A percentile compares a stretch with the other conserved stretches of the same genome.
Conservation (phyloP, 2,113 vertebrate genomes). For the Galemys pyrenaicus region DNA sequence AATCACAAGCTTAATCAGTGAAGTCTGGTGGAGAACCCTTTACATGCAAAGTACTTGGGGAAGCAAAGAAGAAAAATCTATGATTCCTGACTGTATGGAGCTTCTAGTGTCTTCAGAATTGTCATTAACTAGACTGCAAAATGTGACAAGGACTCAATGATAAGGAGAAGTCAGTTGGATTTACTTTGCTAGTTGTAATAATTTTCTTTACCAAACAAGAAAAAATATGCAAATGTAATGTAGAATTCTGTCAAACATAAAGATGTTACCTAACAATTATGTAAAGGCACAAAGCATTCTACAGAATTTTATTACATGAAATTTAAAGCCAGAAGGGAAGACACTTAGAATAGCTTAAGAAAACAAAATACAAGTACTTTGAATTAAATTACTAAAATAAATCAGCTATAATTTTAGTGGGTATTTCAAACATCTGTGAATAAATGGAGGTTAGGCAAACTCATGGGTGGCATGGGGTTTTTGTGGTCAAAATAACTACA, state of each 20-base stretch:
- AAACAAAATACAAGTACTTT: neutral
- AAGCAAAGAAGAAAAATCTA: neutral
- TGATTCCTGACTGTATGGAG: accelerated
- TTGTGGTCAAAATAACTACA: neutral
- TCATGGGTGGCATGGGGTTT: neutral
- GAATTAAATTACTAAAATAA: neutral
- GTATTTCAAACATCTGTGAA: neutral
- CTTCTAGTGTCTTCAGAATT: neutral
- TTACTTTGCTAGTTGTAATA: neutral
- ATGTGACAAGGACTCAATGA: neutral
- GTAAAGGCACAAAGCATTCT: neutral
- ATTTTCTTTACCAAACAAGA: neutral
- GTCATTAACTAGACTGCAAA: neutral
- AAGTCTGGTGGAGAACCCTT: neutral
- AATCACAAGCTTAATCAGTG: neutral
- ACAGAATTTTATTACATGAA: neutral
- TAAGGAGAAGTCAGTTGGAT: neutral
- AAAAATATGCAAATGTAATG: neutral
- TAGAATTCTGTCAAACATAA: neutral
- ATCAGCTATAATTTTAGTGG: neutral
- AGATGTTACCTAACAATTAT: neutral
- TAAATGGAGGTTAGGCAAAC: conserved; percentile 5
- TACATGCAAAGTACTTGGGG: neutral
- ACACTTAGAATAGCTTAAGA: neutral
- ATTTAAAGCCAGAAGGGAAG: neutral